Percentiles rank a stretch among this genome's conserved stretches.
Evolutionary conservation across 2,113 vertebrate species (phyloP).

Genomic region (Dinomys branickii): DNA sequence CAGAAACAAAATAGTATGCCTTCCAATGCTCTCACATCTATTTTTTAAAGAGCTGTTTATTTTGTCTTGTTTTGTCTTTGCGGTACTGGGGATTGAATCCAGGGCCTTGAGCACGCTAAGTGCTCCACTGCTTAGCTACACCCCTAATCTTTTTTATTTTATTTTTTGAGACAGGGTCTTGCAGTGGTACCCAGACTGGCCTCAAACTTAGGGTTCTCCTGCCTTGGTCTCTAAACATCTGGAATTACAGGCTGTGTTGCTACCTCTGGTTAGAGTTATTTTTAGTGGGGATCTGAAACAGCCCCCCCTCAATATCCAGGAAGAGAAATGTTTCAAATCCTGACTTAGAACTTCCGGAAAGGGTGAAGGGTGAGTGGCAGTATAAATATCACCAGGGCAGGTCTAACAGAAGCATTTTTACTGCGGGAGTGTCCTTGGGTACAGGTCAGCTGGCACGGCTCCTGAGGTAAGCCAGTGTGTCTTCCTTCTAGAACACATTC

Average conservation of each 20-base stretch:
- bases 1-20: neutral
- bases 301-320: neutral
- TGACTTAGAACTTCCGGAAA: slow-evolving; percentile 38
- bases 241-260: neutral
- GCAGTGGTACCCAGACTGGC: neutral
- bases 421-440: neutral
- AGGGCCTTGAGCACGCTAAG: neutral
- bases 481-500: neutral
- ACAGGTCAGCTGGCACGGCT: neutral
- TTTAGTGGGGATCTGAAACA: slow-evolving; percentile 43
- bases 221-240: neutral
- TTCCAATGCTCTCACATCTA: neutral
- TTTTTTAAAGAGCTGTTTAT: slow-evolving; percentile 37
- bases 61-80: neutral
- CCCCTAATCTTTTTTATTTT: neutral
- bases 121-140: neutral
- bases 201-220: neutral
- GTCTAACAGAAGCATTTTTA: slow-evolving; percentile 21
- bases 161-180: neutral
- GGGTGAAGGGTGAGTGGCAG: neutral
- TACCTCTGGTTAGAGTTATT: neutral
- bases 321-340: slow-evolving; percentile 26
- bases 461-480: neutral
- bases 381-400: neutral
- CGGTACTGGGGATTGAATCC: neutral